Evolutionary conservation across 2,113 vertebrate species (phyloP), one percentile per base, ranked within the genome.

Genomic region (Nematolebias whitei): DNA sequence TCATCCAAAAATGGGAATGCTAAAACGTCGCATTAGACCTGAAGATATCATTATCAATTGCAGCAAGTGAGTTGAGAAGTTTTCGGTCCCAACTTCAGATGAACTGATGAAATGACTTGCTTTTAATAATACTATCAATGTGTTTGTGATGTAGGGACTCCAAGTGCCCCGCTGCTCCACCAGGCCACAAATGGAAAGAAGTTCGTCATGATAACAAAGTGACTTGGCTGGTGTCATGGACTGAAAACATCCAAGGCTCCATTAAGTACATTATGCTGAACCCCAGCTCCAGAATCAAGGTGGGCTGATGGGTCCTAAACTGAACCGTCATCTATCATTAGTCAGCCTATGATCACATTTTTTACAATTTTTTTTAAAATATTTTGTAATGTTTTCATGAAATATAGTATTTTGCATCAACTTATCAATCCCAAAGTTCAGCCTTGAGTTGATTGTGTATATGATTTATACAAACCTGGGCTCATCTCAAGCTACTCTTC

Each of bases 221-320:
- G 76, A 99, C 97, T 32, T 99, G 98, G 97, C 87, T 99, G 78
- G 97, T 97, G 60, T 98, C 96, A 1, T 99, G 98, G 97, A 99
- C 96, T 12, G 96, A 99, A 81, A 99, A 98, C 84, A 98, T 99
- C 76, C 98, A 99, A 63, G 96, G 96, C 35, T 98, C 96, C 49
- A 98, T 98, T 88, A 99, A 99, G 77, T 99, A 99, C 83, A 98
- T 99, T 73, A 99, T 99, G 98, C 88, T 99, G 74, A 99, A 99
- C 59, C 95, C 98, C 69, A 99, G 98, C 84, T 99, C 98, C 23
- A 95, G 96, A 88, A 98, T 99, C 87, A 99, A 99, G 95, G 98
- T 97, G 87, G 74, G 69, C 5, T 19, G n/a, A 20, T 11, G 44
- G 32, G 32, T 29, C 7, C 26, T 3, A 7, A 7, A 7, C 3